These are phyloP conservation scores for Cebus imitator DNA, from an alignment of 2,113 vertebrate species.

Conservation along the genomic window DNA sequence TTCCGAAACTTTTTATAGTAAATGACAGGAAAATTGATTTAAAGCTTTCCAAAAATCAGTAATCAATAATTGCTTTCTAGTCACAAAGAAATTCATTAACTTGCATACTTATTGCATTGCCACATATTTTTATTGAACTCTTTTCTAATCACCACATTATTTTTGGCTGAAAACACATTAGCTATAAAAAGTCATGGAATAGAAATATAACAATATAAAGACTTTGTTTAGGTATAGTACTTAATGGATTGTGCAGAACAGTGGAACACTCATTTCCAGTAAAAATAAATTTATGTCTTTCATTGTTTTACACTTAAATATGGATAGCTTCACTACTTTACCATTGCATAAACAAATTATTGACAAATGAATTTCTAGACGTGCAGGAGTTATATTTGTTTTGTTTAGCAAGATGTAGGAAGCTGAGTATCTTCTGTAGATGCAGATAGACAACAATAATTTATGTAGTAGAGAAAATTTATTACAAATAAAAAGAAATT, in stretches of 20 bases:
- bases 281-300: conserved; percentile 77
- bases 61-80: conserved; percentile 84
- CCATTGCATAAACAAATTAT: conserved; percentile 72
- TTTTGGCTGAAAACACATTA: conserved; percentile 84
- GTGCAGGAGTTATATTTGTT: conserved; percentile 4
- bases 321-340: conserved; percentile 59
- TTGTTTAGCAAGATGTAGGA: not conserved
- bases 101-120: conserved; percentile 76
- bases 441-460: not conserved
- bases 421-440: not conserved
- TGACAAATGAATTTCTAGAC: conserved; percentile 68
- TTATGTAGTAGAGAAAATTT: not conserved
- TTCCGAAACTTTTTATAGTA: conserved; percentile 78
- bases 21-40: conserved; percentile 82
- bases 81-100: conserved; percentile 81
- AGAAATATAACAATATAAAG: conserved; percentile 83
- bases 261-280: conserved; percentile 76
- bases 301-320: conserved; percentile 78
- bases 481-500: conserved; percentile 12
- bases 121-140: conserved; percentile 76
- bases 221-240: conserved; percentile 82
- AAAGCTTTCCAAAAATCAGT: conserved; percentile 78
- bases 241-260: conserved; percentile 84
- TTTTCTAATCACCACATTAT: conserved; percentile 83
- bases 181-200: conserved; percentile 86